Evolutionary conservation across 2,888 invertebrate genomes (phyloP).

Genomic region (Drosophila rellima): DNA sequence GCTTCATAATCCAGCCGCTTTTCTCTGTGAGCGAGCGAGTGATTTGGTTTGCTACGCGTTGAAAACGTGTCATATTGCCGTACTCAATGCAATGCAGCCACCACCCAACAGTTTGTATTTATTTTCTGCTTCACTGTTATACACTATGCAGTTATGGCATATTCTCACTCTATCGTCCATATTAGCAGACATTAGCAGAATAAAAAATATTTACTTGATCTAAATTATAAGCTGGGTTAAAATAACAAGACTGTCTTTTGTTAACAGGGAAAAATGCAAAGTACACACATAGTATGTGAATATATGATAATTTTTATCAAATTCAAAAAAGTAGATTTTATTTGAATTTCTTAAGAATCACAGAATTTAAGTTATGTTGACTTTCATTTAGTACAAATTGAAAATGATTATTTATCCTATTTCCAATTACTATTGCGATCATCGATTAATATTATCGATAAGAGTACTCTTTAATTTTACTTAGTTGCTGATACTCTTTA

Average conservation of each 20-base stretch:
- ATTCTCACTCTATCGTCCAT: not conserved
- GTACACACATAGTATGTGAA: too few species aligned
- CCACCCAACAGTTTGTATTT: slow-evolving; percentile 56
- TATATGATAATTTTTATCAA: too few species aligned
- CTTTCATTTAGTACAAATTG: too few species aligned
- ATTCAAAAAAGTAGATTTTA: not conserved
- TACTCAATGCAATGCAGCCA: slow-evolving; percentile 48
- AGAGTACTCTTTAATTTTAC: not conserved
- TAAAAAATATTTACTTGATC: too few species aligned
- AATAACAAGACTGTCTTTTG: too few species aligned
- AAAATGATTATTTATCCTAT: too few species aligned
- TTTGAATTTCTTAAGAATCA: too few species aligned
- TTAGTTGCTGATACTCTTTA: slow-evolving; percentile 3
- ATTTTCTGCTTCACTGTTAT: slow-evolving; percentile 43
- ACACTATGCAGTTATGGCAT: not conserved
- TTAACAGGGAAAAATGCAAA: too few species aligned
- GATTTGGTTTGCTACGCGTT: slow-evolving; percentile 27
- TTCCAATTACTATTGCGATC: not conserved
- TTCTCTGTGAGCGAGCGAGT: slow-evolving; percentile 5
- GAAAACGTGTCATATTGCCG: slow-evolving; percentile 73
- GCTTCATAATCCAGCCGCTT: slow-evolving; percentile 52
- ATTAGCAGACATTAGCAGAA: not conserved
- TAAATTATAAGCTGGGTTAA: too few species aligned
- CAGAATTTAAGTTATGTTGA: too few species aligned
- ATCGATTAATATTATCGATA: not conserved